phyloP scores from a whole-genome alignment of 2,888 invertebrate genomes.

The Chrysodeixis includens region DNA sequence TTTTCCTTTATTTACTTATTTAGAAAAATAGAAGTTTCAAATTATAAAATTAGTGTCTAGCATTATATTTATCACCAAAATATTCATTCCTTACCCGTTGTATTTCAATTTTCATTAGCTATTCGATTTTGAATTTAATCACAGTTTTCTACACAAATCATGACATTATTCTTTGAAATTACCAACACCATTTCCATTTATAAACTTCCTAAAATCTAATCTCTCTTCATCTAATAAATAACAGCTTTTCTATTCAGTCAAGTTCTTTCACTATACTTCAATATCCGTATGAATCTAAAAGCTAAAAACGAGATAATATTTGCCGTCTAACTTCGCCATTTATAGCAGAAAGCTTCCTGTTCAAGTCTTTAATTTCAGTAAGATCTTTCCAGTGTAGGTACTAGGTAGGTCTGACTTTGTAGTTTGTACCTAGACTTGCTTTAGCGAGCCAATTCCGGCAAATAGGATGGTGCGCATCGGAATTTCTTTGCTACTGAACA shows the following conservation, averaged over 20 bases:
- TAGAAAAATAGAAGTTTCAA: too few species aligned
- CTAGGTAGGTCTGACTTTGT: conserved; percentile 40
- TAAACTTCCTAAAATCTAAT: too few species aligned
- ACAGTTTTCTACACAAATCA: too few species aligned
- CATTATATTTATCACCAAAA: too few species aligned
- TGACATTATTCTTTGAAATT: too few species aligned
- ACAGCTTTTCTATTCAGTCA: not conserved
- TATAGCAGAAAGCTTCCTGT: conserved; percentile 34
- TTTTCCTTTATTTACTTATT: too few species aligned
- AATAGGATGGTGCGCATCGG: conserved; percentile 61
- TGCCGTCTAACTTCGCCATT: conserved; percentile 11
- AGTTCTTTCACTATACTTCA: not conserved
- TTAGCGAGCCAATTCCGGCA: conserved; percentile 65
- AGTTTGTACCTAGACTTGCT: conserved; percentile 48
- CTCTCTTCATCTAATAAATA: too few species aligned
- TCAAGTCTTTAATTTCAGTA: conserved; percentile 49
- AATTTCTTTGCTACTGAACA: conserved; percentile 21
- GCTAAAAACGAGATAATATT: conserved; percentile 1
- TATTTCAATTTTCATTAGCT: too few species aligned
- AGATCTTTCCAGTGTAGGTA: conserved; percentile 34
- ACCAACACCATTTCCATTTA: too few species aligned
- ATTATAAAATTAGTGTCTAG: too few species aligned
- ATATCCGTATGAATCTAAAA: not conserved
- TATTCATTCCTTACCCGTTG: too few species aligned
- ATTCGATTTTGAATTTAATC: too few species aligned